These are phyloP conservation scores for Gorsachius magnificus DNA, from an alignment of 2,797 vertebrate genomes.

Conservation along the genomic window DNA sequence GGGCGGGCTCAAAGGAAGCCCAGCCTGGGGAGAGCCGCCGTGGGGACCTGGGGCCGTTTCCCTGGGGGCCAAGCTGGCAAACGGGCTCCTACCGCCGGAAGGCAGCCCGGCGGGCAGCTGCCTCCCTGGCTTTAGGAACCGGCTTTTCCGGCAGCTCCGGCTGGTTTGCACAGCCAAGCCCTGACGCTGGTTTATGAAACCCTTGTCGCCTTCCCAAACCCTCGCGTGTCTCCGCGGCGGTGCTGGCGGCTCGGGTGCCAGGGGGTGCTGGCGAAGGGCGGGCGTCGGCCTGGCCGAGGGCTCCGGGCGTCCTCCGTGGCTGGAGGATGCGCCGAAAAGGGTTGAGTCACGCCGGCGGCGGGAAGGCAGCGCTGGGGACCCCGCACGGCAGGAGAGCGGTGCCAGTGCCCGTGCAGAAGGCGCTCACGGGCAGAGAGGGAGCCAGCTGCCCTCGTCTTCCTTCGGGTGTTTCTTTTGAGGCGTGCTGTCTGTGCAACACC, in stretches of 20 bases:
- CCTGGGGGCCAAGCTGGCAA: background rate
- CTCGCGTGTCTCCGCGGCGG: background rate
- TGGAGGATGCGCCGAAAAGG: background rate
- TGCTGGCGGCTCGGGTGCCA: background rate
- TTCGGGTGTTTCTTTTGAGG: background rate
- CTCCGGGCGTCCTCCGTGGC: background rate
- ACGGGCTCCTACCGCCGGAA: background rate
- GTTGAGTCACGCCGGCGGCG: slow-evolving; percentile 50
- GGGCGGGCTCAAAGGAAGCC: background rate
- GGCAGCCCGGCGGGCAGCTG: background rate
- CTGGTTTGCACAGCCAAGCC: background rate
- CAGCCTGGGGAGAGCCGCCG: background rate
- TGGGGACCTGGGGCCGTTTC: background rate
- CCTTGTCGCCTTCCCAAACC: background rate
- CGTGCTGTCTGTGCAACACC: fast-evolving
- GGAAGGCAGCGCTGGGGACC: background rate
- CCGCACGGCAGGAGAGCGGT: background rate
- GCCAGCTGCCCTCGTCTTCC: background rate
- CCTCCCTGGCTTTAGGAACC: background rate
- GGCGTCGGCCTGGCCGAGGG: background rate
- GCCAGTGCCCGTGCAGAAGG: background rate
- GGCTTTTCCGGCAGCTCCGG: slow-evolving; percentile 5
- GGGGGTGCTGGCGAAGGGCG: background rate
- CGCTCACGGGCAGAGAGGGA: background rate
- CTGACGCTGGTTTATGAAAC: background rate